Percentiles rank a stretch among this genome's conserved stretches.
Conservation (phyloP, 2,888 invertebrate species). For the Cinara cedri region DNA sequence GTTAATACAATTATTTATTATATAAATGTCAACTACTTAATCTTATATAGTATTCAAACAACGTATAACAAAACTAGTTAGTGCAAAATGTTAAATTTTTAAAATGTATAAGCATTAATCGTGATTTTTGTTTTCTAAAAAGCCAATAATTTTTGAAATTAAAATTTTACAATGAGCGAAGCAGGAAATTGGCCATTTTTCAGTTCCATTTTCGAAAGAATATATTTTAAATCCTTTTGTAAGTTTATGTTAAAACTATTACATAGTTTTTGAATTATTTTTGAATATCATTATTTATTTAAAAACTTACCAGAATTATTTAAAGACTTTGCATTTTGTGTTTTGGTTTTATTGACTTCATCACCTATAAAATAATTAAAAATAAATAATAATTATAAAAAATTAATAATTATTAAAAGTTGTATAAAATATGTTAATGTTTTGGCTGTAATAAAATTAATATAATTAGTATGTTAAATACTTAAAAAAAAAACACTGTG, state of each 20-base stretch:
- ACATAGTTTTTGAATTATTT: neutral
- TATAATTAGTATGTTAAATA: neutral
- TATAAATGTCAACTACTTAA: neutral
- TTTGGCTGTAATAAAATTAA: slow-evolving; percentile 2
- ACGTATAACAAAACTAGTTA: slow-evolving; percentile 49
- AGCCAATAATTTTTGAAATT: slow-evolving; percentile 12
- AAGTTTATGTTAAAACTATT: slow-evolving; percentile 34
- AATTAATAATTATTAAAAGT: neutral
- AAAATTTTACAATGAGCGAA: slow-evolving; percentile 37
- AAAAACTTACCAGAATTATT: slow-evolving; percentile 46
- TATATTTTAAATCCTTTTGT: slow-evolving; percentile 11
- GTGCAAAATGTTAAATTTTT: slow-evolving; percentile 31
- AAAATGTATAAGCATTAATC: slow-evolving; percentile 24
- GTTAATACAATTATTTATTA: slow-evolving; percentile 9
- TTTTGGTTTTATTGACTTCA: slow-evolving; percentile 32
- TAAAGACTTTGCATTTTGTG: slow-evolving; percentile 47
- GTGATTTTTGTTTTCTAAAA: slow-evolving; percentile 40
- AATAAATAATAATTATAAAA: neutral
- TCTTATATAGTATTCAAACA: slow-evolving; percentile 7
- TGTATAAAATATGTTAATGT: slow-evolving; percentile 2
- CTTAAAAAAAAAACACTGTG: neutral
- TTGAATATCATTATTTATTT: neutral
- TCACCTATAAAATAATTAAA: slow-evolving; percentile 40
- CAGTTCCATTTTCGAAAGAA: slow-evolving; percentile 13
- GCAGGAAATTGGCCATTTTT: slow-evolving; percentile 36